Evolutionary conservation across 2,797 vertebrate genomes (phyloP), one percentile per base, ranked within the genome.

Genomic region (Ptychadena robeensis): DNA sequence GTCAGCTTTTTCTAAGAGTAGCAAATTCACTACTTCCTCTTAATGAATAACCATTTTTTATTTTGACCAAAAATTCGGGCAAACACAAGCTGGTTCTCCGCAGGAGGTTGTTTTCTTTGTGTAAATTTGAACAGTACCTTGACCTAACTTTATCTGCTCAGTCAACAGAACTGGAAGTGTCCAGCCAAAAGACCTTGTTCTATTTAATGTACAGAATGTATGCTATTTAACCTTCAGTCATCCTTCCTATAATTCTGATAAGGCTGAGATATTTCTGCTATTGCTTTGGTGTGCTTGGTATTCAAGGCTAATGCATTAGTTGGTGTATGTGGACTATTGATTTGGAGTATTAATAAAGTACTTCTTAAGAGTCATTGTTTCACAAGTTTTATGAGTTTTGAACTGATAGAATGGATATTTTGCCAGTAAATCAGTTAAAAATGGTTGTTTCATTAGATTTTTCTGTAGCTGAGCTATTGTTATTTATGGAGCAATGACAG

Each of bases 91-190:
- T 34, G 48, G 12, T 31, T 27, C 25, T 61, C 14, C 2, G 5
- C 9, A 44, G 53, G 53, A 18, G 15, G 22, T 32, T 67, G 65
- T 67, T 67, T n/a, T 30, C 32, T 66, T 18, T 53, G 14, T 65
- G 30, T 10, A 48, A 30, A 28, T 40, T 22, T 40, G 18, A 77
- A 27, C 9, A 64, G 8, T 67, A 77, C 75, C 75, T 77, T 77
- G 75, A 77, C 75, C 61, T 53, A 67, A 66, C 38, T 40, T 63
- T 44, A 76, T 65, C 59, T 67, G 63, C 44, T 77, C 44, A 77
- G 63, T 77, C 75, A 77, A 67, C 75, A 77, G 53, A 53, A 65
- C 75, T 48, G 75, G 64, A 77, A 63, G 38, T 53, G 63, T 67
- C 61, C 75, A 67, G 63, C 67, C 75, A 63, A 67, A 48, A 18